phyloP scores from a whole-genome alignment of 2,797 vertebrate genomes.

The Falco peregrinus region DNA sequence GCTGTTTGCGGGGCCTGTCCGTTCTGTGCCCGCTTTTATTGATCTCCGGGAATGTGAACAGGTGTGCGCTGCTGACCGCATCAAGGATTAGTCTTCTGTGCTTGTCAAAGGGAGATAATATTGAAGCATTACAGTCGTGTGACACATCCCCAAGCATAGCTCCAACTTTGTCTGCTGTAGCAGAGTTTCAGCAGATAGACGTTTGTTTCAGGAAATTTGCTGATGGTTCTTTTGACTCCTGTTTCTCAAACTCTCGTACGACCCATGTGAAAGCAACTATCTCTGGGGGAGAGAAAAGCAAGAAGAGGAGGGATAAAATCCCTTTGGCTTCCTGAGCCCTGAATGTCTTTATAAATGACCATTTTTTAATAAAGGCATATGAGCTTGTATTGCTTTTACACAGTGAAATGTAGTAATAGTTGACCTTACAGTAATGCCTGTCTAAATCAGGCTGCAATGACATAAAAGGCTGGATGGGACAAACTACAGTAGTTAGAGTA shows the following conservation, averaged over 20 bases:
- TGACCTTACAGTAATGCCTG: neutral
- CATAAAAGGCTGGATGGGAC: neutral
- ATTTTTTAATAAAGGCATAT: neutral
- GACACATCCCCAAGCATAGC: neutral
- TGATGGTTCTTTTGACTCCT: neutral
- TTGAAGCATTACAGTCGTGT: neutral
- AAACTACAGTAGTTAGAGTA: neutral
- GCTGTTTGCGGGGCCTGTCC: neutral
- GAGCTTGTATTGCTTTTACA: neutral
- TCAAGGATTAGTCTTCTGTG: neutral
- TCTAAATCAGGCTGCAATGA: neutral
- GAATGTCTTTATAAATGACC: neutral
- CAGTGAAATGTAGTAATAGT: neutral
- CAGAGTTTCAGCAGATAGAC: neutral
- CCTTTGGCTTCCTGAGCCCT: neutral
- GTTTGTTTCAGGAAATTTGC: neutral
- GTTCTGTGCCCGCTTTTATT: neutral
- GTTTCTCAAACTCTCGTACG: neutral
- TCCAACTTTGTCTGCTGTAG: neutral
- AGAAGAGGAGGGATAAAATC: neutral
- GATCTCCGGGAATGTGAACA: neutral
- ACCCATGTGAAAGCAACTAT: neutral
- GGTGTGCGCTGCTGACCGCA: neutral
- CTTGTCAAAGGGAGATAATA: neutral
- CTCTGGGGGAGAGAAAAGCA: neutral